Evolutionary conservation across 2,797 vertebrate species (phyloP), one percentile per base, ranked within the genome.

Genomic region (Mallotus villosus): DNA sequence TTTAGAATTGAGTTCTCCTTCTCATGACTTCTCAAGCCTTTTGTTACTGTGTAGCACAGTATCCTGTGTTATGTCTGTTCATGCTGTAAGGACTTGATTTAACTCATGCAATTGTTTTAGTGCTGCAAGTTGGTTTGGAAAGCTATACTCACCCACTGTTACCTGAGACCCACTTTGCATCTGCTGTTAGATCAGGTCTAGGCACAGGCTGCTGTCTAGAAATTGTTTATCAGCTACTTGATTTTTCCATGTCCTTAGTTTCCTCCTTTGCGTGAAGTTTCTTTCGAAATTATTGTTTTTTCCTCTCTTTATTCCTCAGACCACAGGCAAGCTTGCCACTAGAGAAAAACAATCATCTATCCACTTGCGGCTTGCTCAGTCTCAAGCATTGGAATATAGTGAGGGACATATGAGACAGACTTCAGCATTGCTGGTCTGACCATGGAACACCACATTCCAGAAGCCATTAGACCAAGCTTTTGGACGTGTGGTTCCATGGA

Each of bases 371-470:
- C 67, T 67, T n/a, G 53, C 29, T 72, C 22, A 16, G 29, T 68
- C 64, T 46, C 58, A 76, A 82, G 82, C 64, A 80, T 32, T 71
- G 55, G 63, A 76, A 77, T 41, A 78, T 64, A 61, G 66, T 79
- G 37, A 66, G 72, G 73, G 70, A 81, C 66, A 77, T 76, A 73
- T 0, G 70, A 81, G 73, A 70, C 80, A 74, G 84, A 73, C 76
- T 70, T 25, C 61, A 46, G 41, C 41, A 46, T 46, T 67, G 72
- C 60, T 74, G 69, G 37, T 70, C 67, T 58, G 66, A 41, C 71
- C 53, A 53, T 46, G 75, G 27, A 81, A 71, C 51, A 25, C 16
- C 16, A 19, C n/a, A 59, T 67, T 77, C 72, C 76, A 78, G 71
- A 73, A 59, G 59, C 72, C 71, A 58, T 80, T 74, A 71, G 69